These are phyloP conservation scores for Smittia aterrima DNA, from an alignment of 2,888 invertebrate genomes.

Conservation along the genomic window DNA sequence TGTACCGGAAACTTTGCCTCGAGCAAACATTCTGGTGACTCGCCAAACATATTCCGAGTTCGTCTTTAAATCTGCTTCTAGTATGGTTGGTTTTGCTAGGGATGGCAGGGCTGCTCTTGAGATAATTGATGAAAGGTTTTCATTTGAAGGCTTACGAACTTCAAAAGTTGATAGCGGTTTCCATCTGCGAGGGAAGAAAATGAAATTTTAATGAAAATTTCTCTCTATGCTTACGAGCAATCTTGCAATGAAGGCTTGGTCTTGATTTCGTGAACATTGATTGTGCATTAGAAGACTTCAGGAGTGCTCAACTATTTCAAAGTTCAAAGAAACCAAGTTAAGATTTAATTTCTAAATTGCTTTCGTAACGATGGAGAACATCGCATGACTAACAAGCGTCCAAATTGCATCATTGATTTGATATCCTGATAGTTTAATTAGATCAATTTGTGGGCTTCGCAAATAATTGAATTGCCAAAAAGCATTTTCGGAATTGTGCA, in stretches of 20 bases:
- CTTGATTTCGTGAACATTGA: too few species aligned
- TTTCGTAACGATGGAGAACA: neutral
- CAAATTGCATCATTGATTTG: slow-evolving; percentile 9
- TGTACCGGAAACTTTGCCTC: slow-evolving; percentile 37
- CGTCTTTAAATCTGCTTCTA: neutral
- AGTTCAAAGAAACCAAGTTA: neutral
- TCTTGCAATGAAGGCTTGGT: too few species aligned
- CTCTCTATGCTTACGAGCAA: neutral
- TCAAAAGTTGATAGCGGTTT: neutral
- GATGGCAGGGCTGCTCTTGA: neutral
- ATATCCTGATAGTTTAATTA: slow-evolving; percentile 20
- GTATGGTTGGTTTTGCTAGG: slow-evolving; percentile 23
- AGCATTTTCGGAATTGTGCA: neutral
- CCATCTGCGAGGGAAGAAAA: neutral
- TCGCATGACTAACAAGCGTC: neutral
- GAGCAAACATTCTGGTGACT: slow-evolving; percentile 31
- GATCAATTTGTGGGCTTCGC: neutral
- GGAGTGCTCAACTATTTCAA: neutral
- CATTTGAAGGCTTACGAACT: neutral
- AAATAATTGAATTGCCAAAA: slow-evolving; percentile 12
- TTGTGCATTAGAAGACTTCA: too few species aligned
- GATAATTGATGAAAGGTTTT: slow-evolving; percentile 30
- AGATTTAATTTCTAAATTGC: neutral
- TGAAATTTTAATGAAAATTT: neutral
- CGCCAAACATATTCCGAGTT: slow-evolving; percentile 25